A percentile compares a stretch with the other conserved stretches of the same genome.
These are phyloP conservation scores for Turritopsis rubra DNA, from an alignment of 30 jellyfish, hydroid and myxozoan species.

Conservation along the genomic window DNA sequence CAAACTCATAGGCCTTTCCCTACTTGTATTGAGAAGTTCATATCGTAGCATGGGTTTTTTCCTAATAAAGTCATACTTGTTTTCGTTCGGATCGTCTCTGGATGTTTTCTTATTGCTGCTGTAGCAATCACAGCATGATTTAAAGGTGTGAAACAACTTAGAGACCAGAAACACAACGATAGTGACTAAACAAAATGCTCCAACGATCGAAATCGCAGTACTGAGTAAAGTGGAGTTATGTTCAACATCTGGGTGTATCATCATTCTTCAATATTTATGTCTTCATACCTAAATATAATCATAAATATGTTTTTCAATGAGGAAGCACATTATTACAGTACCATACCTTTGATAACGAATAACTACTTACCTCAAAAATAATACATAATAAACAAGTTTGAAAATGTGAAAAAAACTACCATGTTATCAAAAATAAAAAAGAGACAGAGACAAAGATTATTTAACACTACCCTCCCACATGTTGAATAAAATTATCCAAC, in stretches of 20 bases:
- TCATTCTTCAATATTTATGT: no score
- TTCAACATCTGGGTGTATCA: neutral
- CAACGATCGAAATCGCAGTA: neutral
- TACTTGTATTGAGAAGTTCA: neutral
- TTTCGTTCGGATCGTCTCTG: neutral
- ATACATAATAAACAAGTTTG: no score
- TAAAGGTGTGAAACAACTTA: neutral
- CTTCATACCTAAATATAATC: no score
- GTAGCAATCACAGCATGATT: neutral
- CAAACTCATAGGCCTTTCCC: constrained; percentile 12
- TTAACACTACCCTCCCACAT: neutral
- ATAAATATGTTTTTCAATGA: no score
- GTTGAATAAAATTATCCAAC: neutral
- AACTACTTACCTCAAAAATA: no score
- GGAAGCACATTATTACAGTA: no score
- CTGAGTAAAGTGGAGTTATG: neutral
- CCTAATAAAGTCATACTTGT: neutral
- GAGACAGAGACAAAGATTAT: no score
- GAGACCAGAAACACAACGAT: neutral
- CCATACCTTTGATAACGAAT: no score
- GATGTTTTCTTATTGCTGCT: neutral
- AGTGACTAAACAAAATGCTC: neutral
- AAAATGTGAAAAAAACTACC: no score
- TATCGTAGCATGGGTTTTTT: constrained; percentile 6
- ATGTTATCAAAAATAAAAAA: no score